Evolutionary conservation across 92 coral and sea anemone genomes (phyloP), one percentile per base, ranked within the genome.

Genomic region (Epizoanthus scotinus): DNA sequence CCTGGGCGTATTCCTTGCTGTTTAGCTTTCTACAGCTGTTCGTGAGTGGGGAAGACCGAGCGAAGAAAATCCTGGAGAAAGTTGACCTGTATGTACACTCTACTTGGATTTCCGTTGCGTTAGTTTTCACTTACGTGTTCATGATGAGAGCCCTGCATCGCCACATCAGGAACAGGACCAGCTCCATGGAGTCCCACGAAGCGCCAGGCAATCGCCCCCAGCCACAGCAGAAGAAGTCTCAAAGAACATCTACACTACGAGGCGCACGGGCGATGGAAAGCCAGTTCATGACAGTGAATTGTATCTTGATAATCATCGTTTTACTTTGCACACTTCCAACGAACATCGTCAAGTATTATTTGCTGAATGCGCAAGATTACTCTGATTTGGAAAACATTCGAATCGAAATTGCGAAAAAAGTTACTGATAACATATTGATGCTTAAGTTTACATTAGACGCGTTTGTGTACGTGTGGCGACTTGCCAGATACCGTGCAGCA

Each of bases 381-480:
- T 38, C 57, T 24, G 17, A 22, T 9, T 66, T 60, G 28, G 34
- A 56, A 31, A 57, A 24, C 66, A 34, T 25, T 21, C 81, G 81
- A 27, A 22, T 75, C 1, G 20, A 26, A 31, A 75, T 75, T 34
- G 66, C 63, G 20, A 63, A 34, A 55, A 59, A 60, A 63, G 47
- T 75, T 13, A 17, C 81, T 28, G 81, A 59, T 58, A 67, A 59
- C 18, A 55, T 75, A n/a, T 22, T 75, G 36, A 29, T 75, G 55
- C 55, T 75, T 12, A 75, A 75, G 68, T 75, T 75, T 57, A 57
- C 63, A 28, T 17, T 75, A 19, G 81, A 75, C 9, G 81, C 81
- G 55, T 75, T 75, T 31, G 81, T 75, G 18, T 75, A 59, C n/a
- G 81, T 60, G 36, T 75, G 81, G 81, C 59, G 81, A 20, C 81